phyloP scores from a whole-genome alignment of 1,140 invertebrate genomes.

The Maniola jurtina region DNA sequence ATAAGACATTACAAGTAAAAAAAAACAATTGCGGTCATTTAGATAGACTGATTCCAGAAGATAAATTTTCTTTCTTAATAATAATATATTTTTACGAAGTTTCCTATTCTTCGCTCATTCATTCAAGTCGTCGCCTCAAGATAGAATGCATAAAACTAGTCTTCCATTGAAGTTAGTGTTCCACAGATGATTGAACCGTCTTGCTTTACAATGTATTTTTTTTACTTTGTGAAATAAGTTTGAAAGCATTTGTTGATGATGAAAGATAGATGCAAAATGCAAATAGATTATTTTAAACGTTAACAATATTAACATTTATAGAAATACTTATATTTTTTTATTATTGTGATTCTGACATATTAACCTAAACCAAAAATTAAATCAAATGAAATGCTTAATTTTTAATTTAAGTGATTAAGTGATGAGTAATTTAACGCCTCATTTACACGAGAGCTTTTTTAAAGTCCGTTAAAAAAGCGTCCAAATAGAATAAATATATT shows the following conservation, averaged over 20 bases:
- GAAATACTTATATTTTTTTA: not conserved
- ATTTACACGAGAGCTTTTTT: too few species aligned
- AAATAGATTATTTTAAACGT: not conserved
- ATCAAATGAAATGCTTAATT: not conserved
- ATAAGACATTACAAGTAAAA: too few species aligned
- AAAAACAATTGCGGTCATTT: not conserved
- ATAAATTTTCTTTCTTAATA: constrained; percentile 7
- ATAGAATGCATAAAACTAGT: constrained; percentile 28
- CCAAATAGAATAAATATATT: too few species aligned
- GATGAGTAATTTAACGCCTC: too few species aligned
- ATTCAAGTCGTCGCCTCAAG: constrained; percentile 23
- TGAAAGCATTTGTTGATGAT: constrained; percentile 9
- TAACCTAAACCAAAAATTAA: not conserved
- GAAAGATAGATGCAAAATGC: not conserved
- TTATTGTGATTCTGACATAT: not conserved
- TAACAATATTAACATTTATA: too few species aligned
- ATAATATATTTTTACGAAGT: constrained; percentile 16
- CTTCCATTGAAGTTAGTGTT: constrained; percentile 28
- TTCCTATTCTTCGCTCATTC: constrained; percentile 18
- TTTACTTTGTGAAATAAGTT: constrained; percentile 14
- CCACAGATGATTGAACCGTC: constrained; percentile 28
- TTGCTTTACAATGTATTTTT: constrained; percentile 27
- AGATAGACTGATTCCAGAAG: not conserved
- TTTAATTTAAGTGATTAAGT: not conserved
- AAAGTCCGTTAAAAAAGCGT: too few species aligned